phyloP scores from a whole-genome alignment of 2,797 vertebrate genomes.

The Leontocebus nigricollis region DNA sequence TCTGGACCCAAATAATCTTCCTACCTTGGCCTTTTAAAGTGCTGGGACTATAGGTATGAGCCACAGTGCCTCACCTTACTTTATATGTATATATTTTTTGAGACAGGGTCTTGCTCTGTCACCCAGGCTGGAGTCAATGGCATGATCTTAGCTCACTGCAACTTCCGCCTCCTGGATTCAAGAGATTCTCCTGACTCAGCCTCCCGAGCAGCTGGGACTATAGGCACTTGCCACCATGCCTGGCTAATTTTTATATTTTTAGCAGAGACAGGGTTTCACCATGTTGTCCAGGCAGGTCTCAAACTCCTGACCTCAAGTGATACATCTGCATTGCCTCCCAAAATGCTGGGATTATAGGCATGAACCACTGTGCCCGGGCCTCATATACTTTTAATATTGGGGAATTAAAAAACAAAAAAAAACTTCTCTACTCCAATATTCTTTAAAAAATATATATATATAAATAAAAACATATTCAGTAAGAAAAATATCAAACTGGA shows the following conservation, averaged over 20 bases:
- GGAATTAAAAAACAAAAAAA: background rate
- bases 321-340: background rate
- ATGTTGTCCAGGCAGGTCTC: background rate
- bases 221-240: background rate
- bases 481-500: constrained; percentile 40
- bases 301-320: background rate
- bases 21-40: background rate
- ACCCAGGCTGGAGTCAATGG: background rate
- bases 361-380: background rate
- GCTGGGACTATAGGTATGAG: background rate
- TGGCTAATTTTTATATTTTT: background rate
- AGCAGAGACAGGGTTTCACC: background rate
- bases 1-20: background rate
- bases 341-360: background rate
- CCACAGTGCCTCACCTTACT: background rate
- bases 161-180: background rate
- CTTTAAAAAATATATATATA: background rate
- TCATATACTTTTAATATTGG: constrained; percentile 13
- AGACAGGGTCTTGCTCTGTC: background rate
- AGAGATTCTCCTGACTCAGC: background rate
- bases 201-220: background rate
- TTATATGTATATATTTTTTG: background rate
- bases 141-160: background rate
- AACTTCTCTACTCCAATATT: background rate
- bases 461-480: no score